Base-by-base conservation (phyloP, 2,797 vertebrate species). In the Thunnus albacares region DNA sequence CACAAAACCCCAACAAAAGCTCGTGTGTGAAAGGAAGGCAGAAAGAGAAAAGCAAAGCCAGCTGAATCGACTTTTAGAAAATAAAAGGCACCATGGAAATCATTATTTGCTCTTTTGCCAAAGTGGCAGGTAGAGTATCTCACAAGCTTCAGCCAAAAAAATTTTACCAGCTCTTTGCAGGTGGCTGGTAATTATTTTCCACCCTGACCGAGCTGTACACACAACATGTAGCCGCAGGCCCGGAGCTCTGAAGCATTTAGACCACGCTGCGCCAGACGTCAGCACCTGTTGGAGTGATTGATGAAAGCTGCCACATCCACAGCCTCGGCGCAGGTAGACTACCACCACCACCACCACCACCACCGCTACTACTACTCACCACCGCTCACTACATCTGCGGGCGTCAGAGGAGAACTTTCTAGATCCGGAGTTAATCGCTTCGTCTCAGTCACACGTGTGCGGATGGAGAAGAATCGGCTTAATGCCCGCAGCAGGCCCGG, bases 41-140 rank as follows among this genome's bases (percentile, higher is more conserved):
- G 66, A 89, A 79, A 79, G 20, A 38, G 79, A 85, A 88, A 62
- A 69, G 87, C 85, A 79, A 78, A 71, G 75, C 79, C 71, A 88
- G 89, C 83, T 70, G 80, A 89, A 88, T 69, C 0, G 20, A 76
- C 58, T 68, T 71, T 53, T 53, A 58, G 55, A 88, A 86, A 86
- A 79, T 64, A 61, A 82, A 86, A 80, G 18, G 51, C 30, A 12
- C 53, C 66, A 30, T 58, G 64, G 62, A 81, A 83, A 71, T 71
- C 24, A 71, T 84, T 81, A 76, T 75, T 69, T 60, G 65, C 63
- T 71, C 55, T 71, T 24, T 53, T 71, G 67, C 10, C 20, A 70
- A 59, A 82, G 62, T 84, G 78, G 55, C 77, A 77, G 74, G 71
- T 87, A n/a, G 63, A 62, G n/a, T 26, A 22, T 61, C 13, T 20